Evolutionary conservation across 2,888 invertebrate species (phyloP).

Genomic region (Rhodophaea formosa): DNA sequence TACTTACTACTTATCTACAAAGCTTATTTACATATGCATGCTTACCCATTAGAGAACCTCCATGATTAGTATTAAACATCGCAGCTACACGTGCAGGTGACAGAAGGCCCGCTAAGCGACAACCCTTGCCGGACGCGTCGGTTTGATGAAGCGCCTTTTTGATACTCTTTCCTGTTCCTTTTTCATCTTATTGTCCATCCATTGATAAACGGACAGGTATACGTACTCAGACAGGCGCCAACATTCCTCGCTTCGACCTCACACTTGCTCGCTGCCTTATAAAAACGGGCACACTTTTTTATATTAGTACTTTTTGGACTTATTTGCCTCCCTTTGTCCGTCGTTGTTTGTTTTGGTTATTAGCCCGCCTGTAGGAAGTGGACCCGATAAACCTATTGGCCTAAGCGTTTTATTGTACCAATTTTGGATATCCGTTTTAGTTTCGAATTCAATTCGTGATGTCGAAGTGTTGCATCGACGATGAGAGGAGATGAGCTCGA

Average conservation of each 20-base stretch:
- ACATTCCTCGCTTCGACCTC: slow-evolving; percentile 80
- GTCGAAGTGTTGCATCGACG: slow-evolving; percentile 37
- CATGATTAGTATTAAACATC: slow-evolving; percentile 16
- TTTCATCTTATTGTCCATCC: slow-evolving; percentile 73
- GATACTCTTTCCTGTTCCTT: slow-evolving; percentile 66
- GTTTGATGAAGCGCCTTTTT: slow-evolving; percentile 78
- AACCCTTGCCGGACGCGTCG: slow-evolving; percentile 73
- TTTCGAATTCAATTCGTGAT: slow-evolving; percentile 42
- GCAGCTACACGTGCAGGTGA: slow-evolving; percentile 15
- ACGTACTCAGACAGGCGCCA: slow-evolving; percentile 81
- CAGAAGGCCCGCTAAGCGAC: slow-evolving; percentile 47
- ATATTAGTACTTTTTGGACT: slow-evolving; percentile 77
- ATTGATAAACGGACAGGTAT: slow-evolving; percentile 81
- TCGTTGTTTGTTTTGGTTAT: slow-evolving; percentile 79
- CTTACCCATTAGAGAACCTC: slow-evolving; percentile 16
- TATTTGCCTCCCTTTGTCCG: slow-evolving; percentile 76
- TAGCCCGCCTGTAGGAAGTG: slow-evolving; percentile 77
- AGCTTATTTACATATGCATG: slow-evolving; percentile 12
- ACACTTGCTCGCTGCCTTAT: slow-evolving; percentile 76
- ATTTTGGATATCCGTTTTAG: slow-evolving; percentile 72
- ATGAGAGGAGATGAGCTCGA: slow-evolving; percentile 35
- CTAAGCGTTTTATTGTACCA: slow-evolving; percentile 80
- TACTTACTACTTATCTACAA: slow-evolving; percentile 14
- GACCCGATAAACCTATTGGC: slow-evolving; percentile 74
- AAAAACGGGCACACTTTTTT: slow-evolving; percentile 79